Evolutionary conservation across 2,113 vertebrate species (phyloP), one percentile per base, ranked within the genome.

Genomic region (Syngnathus typhle): DNA sequence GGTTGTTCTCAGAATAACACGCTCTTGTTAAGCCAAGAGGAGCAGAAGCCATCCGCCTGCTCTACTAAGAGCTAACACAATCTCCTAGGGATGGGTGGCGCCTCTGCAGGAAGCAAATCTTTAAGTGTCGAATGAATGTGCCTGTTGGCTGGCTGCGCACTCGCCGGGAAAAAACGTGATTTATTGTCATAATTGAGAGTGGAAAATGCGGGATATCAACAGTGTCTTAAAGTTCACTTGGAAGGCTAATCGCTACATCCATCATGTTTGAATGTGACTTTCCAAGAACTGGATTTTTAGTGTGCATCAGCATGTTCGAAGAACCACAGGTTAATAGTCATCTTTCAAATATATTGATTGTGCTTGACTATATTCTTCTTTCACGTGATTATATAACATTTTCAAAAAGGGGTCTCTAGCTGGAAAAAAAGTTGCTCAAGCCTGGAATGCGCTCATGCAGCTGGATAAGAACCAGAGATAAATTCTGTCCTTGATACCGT

Each of bases 1-100:
- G 80, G 81, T 78, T 82, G 89, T 86, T 89, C 79, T 86, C 82
- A 88, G 83, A 85, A 89, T 84, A 88, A 89, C 83, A 84, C 67
- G 76, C 69, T 82, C 69, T 77, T 76, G 82, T 76, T 76, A 81
- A 77, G 79, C 82, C 84, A 80, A 78, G 74, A 83, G 76, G 58
- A 81, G 86, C 71, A 75, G 74, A 74, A 84, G 70, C 77, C 65
- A 78, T 87, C 73, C 74, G 82, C 75, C 81, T 82, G 75, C 70
- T 59, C 63, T 64, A 18, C 63, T 64, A n/a, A 38, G 63, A 27
- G 61, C 65, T 64, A 60, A 43, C 13, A 47, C 13, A 0, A 47
- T 82, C 88, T 83, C 88, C 58, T 55, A 83, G 77, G 84, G 64
- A 84, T 82, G 79, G 84, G 85, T 77, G 81, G 74, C 37, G 69